Conservation (phyloP, 1,140 invertebrate genomes). For the Hyles vespertilio region DNA sequence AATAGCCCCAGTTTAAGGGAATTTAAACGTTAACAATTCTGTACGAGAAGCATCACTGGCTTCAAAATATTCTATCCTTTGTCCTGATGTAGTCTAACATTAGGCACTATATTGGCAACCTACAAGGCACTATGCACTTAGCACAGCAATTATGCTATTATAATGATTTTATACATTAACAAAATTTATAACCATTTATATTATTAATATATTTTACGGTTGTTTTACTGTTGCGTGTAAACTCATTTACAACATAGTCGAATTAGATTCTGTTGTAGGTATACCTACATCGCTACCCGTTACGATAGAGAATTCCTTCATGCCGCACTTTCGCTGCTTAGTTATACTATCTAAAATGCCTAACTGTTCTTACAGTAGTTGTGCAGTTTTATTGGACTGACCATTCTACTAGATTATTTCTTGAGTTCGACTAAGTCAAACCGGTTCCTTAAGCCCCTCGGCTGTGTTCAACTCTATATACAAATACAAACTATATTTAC, state of each 20-base stretch:
- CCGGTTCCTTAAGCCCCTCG: constrained; percentile 12
- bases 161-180: constrained; percentile 40
- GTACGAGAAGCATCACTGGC: neutral
- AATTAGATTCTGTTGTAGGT: too few species aligned
- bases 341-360: neutral
- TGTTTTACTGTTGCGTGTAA: neutral
- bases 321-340: too few species aligned
- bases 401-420: neutral
- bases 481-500: constrained; percentile 33
- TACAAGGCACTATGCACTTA: constrained; percentile 77
- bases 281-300: neutral
- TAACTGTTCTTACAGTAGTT: neutral
- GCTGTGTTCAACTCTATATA: constrained; percentile 11
- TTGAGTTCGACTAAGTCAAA: constrained; percentile 16
- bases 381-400: constrained; percentile 5
- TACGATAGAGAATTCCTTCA: neutral
- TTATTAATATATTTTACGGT: constrained; percentile 17
- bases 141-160: constrained; percentile 68
- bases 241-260: too few species aligned
- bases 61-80: constrained; percentile 43
- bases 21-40: neutral
- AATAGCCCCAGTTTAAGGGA: neutral
- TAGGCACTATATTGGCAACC: constrained; percentile 77
- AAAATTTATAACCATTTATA: constrained; percentile 29
- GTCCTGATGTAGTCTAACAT: constrained; percentile 66